Conservation (phyloP, 2,888 invertebrate species). For the Epistrophe grossulariae region DNA sequence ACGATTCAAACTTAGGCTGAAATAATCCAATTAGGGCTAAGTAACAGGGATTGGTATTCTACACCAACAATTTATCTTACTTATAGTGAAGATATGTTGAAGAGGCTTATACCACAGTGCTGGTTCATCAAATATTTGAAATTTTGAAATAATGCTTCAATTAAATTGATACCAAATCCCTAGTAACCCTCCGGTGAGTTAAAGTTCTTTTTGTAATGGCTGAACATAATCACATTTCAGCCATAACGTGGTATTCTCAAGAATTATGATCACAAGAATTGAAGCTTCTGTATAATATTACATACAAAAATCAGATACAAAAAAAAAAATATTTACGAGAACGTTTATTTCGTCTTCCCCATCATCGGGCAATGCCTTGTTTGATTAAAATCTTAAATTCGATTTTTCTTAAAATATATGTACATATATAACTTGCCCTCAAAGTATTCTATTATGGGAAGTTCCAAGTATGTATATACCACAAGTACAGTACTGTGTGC, state of each 20-base stretch:
- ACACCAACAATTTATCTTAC: no score
- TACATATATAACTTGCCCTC: neutral
- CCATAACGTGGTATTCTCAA: neutral
- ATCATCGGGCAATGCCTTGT: neutral
- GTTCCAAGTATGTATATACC: neutral
- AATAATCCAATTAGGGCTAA: no score
- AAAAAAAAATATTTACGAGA: no score
- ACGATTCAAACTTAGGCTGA: no score
- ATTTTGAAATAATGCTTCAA: no score
- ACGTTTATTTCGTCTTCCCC: neutral
- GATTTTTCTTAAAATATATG: neutral
- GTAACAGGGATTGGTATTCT: no score
- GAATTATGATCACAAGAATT: neutral
- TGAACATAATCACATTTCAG: neutral
- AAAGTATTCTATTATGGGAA: neutral
- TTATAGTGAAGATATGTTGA: no score
- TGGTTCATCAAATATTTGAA: no score
- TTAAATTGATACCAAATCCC: no score
- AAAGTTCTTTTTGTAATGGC: neutral
- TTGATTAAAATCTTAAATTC: neutral
- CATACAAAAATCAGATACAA: neutral
- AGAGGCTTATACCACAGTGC: no score
- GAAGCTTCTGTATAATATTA: neutral
- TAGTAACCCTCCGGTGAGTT: no score
- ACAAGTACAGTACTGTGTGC: neutral